phyloP scores from a whole-genome alignment of 2,113 vertebrate genomes.

The Muntiacus muntjak region DNA sequence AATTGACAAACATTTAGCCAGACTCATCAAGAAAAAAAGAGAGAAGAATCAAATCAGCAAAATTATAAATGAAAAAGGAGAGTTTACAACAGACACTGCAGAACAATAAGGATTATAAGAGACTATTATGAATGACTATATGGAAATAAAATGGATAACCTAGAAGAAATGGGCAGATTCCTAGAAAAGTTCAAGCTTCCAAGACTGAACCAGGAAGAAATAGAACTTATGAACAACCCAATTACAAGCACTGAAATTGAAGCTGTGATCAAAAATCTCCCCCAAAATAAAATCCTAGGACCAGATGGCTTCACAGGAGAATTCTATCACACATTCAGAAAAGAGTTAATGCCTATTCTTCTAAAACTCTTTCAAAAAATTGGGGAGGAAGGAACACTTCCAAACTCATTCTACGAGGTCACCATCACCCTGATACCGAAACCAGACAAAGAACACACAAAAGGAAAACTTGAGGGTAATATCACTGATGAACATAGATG shows the following conservation, averaged over 20 bases:
- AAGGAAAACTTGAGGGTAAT: neutral
- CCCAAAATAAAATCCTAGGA: neutral
- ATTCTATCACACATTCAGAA: neutral
- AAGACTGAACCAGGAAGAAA: neutral
- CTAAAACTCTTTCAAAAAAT: neutral
- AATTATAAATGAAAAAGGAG: neutral
- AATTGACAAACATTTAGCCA: neutral
- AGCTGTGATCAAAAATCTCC: neutral
- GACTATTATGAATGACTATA: neutral
- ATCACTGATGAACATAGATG: neutral
- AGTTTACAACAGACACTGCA: neutral
- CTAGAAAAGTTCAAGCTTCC: neutral
- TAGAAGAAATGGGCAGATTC: neutral
- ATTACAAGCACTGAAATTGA: neutral
- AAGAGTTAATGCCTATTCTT: neutral
- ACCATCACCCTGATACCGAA: neutral
- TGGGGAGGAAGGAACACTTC: neutral
- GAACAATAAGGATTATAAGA: neutral
- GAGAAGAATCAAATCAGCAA: neutral
- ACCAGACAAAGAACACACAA: neutral
- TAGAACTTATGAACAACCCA: neutral
- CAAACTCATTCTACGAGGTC: neutral
- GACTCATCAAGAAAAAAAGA: neutral
- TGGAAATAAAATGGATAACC: neutral
- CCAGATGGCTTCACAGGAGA: neutral